Conservation (phyloP, 2,113 vertebrate genomes). For the Condylura cristata region DNA sequence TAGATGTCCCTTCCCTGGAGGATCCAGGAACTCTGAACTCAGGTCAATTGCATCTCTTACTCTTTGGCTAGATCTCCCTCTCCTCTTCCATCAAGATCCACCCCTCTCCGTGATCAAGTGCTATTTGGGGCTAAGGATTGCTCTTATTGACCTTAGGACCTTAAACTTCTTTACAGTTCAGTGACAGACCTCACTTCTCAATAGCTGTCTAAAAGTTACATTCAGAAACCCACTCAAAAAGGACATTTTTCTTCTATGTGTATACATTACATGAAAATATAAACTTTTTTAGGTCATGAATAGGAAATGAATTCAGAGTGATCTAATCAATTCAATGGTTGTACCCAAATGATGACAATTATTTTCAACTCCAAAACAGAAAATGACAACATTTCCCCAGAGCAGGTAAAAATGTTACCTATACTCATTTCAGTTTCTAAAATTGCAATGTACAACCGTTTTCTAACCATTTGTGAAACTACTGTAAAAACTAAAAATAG, state of each 20-base stretch:
- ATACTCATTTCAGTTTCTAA: slow-evolving; percentile 27
- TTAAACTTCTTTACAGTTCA: not conserved
- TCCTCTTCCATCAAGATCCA: not conserved
- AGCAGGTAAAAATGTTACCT: slow-evolving; percentile 32
- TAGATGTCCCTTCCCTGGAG: no score
- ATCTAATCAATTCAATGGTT: not conserved
- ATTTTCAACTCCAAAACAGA: slow-evolving; percentile 22
- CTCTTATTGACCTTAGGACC: not conserved
- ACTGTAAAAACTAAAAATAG: slow-evolving; percentile 63
- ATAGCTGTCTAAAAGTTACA: not conserved
- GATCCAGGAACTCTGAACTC: not conserved
- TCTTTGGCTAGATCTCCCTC: not conserved
- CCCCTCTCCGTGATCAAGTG: not conserved
- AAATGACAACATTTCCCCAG: not conserved
- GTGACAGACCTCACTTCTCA: not conserved
- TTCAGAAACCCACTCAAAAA: not conserved
- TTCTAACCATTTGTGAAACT: slow-evolving; percentile 49
- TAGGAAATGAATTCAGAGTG: not conserved
- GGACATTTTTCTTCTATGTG: not conserved
- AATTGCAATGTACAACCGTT: slow-evolving; percentile 42
- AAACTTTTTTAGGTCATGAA: not conserved
- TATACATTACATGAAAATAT: not conserved
- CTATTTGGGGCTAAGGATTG: not conserved
- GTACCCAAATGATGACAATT: not conserved
- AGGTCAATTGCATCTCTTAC: not conserved